Evolutionary conservation across 2,888 invertebrate species (phyloP).

Genomic region (Drosophila cyrtoloma): DNA sequence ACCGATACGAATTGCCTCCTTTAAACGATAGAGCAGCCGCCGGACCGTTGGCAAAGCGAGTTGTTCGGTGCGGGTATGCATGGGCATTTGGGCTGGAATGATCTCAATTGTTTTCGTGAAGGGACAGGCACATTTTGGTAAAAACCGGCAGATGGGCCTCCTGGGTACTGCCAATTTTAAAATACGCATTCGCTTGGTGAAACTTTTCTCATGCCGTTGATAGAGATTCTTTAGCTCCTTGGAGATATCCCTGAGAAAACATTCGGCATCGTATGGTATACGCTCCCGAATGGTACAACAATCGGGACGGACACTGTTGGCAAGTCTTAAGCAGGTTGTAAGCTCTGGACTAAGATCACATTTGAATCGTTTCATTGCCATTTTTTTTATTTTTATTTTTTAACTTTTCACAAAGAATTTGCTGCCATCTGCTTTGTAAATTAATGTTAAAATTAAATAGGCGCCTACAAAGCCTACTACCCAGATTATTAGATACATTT

Average conservation of each 20-base stretch:
- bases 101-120: slow-evolving; percentile 74
- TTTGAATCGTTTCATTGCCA: slow-evolving; percentile 52
- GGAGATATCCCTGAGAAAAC: slow-evolving; percentile 63
- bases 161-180: slow-evolving; percentile 65
- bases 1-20: slow-evolving; percentile 33
- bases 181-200: slow-evolving; percentile 65
- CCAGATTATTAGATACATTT: not conserved
- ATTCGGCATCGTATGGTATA: slow-evolving; percentile 63
- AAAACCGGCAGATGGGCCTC: slow-evolving; percentile 37
- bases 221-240: slow-evolving; percentile 58
- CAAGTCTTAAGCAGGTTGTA: slow-evolving; percentile 48
- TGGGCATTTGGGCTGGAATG: slow-evolving; percentile 56
- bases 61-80: slow-evolving; percentile 81
- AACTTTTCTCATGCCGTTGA: slow-evolving; percentile 56
- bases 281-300: slow-evolving; percentile 66
- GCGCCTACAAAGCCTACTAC: slow-evolving; percentile 30
- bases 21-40: slow-evolving; percentile 44
- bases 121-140: slow-evolving; percentile 73
- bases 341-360: slow-evolving; percentile 64
- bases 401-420: slow-evolving; percentile 32
- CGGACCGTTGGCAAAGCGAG: slow-evolving; percentile 75
- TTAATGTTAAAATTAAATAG: slow-evolving; percentile 7
- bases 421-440: slow-evolving; percentile 26
- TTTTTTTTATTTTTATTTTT: slow-evolving; percentile 11
- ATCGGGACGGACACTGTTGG: slow-evolving; percentile 57